Evolutionary conservation across 1,140 invertebrate species (phyloP).

Genomic region (Bombus soroeensis): DNA sequence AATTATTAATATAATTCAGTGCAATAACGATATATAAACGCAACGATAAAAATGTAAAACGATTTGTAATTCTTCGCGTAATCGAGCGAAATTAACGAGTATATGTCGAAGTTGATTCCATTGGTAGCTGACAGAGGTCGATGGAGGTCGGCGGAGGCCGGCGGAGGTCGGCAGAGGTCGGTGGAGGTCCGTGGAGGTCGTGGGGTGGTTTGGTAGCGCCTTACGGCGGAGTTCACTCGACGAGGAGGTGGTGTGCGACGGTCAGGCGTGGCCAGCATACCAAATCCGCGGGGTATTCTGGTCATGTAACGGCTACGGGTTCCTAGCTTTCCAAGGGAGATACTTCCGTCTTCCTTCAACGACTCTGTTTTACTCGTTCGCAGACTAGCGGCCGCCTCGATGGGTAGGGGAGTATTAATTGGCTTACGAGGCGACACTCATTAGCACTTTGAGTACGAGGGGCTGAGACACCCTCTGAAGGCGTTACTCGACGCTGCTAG

Average conservation of each 20-base stretch:
- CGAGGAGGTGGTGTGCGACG: slow-evolving; percentile 71
- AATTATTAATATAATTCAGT: too few species aligned
- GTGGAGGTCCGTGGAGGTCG: slow-evolving; percentile 16
- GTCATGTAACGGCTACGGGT: slow-evolving; percentile 78
- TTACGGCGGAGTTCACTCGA: slow-evolving; percentile 77
- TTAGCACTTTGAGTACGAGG: slow-evolving; percentile 82
- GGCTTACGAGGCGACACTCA: slow-evolving; percentile 83
- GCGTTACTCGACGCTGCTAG: slow-evolving; percentile 59
- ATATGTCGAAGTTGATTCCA: background rate
- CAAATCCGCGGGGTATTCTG: slow-evolving; percentile 81
- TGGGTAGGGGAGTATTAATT: slow-evolving; percentile 79
- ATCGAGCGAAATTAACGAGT: background rate
- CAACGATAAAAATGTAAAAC: background rate
- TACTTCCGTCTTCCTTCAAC: slow-evolving; percentile 39
- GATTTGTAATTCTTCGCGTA: background rate
- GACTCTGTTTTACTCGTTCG: slow-evolving; percentile 61
- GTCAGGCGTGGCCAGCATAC: slow-evolving; percentile 82
- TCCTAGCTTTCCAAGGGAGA: slow-evolving; percentile 62
- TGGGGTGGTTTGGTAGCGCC: slow-evolving; percentile 60
- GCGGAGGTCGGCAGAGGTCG: slow-evolving; percentile 28
- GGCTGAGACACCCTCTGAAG: slow-evolving; percentile 61
- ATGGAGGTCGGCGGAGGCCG: slow-evolving; percentile 36
- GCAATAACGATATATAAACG: background rate
- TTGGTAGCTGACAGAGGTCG: background rate
- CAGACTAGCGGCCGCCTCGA: slow-evolving; percentile 39